A percentile compares a stretch with the other conserved stretches of the same genome.
Conservation (phyloP, 2,888 invertebrate genomes). For the Falcaria lacertinaria region DNA sequence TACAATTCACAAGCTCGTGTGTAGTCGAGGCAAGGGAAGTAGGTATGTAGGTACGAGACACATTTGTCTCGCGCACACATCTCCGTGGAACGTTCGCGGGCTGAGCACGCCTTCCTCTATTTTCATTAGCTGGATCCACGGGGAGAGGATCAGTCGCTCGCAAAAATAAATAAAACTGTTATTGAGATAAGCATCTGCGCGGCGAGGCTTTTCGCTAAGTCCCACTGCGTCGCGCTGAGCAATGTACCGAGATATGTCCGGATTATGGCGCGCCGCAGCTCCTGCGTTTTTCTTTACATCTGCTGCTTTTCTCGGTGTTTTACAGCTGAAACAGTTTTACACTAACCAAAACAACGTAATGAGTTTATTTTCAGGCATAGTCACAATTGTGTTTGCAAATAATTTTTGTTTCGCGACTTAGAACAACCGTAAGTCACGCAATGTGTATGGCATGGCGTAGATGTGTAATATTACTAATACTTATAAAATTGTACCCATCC, state of each 20-base stretch:
- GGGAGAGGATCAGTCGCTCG: slow-evolving; percentile 71
- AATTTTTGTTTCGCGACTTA: too few relatives aligned
- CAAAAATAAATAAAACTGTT: slow-evolving; percentile 80
- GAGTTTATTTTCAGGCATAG: too few relatives aligned
- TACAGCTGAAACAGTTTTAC: slow-evolving; percentile 63
- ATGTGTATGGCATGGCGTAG: too few relatives aligned
- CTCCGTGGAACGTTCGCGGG: slow-evolving; percentile 26
- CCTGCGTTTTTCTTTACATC: slow-evolving; percentile 50
- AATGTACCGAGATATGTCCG: slow-evolving; percentile 76
- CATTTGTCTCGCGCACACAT: slow-evolving; percentile 27
- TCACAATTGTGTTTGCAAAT: too few relatives aligned
- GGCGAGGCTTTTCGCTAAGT: slow-evolving; percentile 74
- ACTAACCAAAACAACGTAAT: slow-evolving; percentile 17
- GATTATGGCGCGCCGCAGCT: slow-evolving; percentile 63
- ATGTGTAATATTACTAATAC: too few relatives aligned
- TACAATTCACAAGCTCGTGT: background rate
- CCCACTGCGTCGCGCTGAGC: slow-evolving; percentile 75
- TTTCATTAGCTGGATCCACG: slow-evolving; percentile 70
- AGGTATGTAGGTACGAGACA: slow-evolving; percentile 14
- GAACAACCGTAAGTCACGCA: too few relatives aligned
- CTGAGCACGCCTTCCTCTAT: slow-evolving; percentile 55
- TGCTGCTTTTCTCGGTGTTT: slow-evolving; percentile 62
- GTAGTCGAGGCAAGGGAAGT: slow-evolving; percentile 5
- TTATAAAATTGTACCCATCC: too few relatives aligned
- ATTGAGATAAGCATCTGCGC: slow-evolving; percentile 79